phyloP scores from a whole-genome alignment of 2,888 invertebrate genomes.

The Mayetiola destructor region DNA sequence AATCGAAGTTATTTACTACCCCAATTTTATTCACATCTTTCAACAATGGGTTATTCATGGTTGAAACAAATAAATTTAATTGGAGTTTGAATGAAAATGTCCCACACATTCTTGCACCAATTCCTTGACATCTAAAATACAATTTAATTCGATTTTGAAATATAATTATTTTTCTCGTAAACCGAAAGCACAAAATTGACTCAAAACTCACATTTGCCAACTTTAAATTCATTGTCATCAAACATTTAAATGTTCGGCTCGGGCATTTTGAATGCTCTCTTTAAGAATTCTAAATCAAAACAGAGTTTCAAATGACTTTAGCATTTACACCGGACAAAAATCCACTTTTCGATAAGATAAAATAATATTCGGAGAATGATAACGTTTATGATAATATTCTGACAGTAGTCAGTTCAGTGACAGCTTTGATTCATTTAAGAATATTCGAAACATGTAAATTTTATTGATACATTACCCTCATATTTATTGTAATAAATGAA shows the following conservation, averaged over 20 bases:
- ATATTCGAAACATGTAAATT: too few relatives aligned
- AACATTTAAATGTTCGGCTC: slow-evolving; percentile 15
- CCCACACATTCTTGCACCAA: slow-evolving; percentile 74
- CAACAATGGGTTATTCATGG: slow-evolving; percentile 41
- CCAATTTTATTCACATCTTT: slow-evolving; percentile 46
- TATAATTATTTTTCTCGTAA: too few relatives aligned
- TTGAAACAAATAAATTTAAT: slow-evolving; percentile 52
- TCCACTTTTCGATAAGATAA: too few relatives aligned
- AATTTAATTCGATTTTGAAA: background rate
- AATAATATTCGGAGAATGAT: too few relatives aligned
- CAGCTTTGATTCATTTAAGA: too few relatives aligned
- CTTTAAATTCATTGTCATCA: slow-evolving; percentile 16
- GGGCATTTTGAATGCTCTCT: slow-evolving; percentile 3
- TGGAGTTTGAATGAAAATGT: too few relatives aligned
- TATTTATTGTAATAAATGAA: too few relatives aligned
- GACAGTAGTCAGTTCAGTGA: too few relatives aligned
- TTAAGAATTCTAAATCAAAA: background rate
- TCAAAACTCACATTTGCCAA: slow-evolving; percentile 16
- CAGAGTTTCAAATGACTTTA: background rate
- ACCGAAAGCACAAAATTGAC: background rate
- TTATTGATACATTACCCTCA: too few relatives aligned
- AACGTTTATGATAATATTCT: too few relatives aligned
- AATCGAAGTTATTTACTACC: slow-evolving; percentile 49
- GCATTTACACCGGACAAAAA: too few relatives aligned
- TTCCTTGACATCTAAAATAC: slow-evolving; percentile 51